A percentile compares a stretch with the other conserved stretches of the same genome.
Conservation (phyloP, 2,888 invertebrate species). For the Diadegma fenestrale region DNA sequence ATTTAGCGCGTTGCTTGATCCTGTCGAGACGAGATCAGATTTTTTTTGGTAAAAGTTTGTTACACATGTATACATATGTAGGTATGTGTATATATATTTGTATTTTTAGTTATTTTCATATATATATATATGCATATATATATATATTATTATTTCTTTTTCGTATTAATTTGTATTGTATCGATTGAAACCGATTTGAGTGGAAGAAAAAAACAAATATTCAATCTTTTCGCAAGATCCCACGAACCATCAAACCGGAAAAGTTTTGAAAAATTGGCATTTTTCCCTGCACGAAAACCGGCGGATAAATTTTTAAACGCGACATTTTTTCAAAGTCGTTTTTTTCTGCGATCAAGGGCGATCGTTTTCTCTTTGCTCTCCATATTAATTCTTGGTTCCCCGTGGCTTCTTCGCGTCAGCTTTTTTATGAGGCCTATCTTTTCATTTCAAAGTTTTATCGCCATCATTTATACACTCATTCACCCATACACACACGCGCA, state of each 20-base stretch:
- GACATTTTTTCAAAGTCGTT: constrained; percentile 30
- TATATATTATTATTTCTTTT: not conserved
- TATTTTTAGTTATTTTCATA: not conserved
- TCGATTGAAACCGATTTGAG: constrained; percentile 23
- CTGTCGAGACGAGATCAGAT: constrained; percentile 58
- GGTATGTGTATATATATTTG: not conserved
- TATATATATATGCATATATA: not conserved
- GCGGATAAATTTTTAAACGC: too few relatives aligned
- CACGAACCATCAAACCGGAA: not conserved
- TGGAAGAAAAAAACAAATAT: constrained; percentile 32
- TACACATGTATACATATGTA: constrained; percentile 27
- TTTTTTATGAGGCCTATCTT: constrained; percentile 62
- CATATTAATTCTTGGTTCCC: not conserved
- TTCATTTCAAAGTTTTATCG: constrained; percentile 36
- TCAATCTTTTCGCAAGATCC: constrained; percentile 36
- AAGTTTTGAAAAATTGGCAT: constrained; percentile 21
- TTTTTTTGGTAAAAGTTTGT: constrained; percentile 19
- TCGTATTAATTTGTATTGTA: constrained; percentile 39
- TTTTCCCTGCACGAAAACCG: constrained; percentile 37
- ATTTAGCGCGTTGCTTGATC: constrained; percentile 45
- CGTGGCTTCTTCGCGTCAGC: constrained; percentile 4
- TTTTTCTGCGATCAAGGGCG: constrained; percentile 41
- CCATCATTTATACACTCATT: constrained; percentile 33
- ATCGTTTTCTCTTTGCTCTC: constrained; percentile 12
- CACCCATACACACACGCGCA: not conserved